Conservation (phyloP, 35 echinoderm and acorn worm species). For the Lytechinus pictus region DNA sequence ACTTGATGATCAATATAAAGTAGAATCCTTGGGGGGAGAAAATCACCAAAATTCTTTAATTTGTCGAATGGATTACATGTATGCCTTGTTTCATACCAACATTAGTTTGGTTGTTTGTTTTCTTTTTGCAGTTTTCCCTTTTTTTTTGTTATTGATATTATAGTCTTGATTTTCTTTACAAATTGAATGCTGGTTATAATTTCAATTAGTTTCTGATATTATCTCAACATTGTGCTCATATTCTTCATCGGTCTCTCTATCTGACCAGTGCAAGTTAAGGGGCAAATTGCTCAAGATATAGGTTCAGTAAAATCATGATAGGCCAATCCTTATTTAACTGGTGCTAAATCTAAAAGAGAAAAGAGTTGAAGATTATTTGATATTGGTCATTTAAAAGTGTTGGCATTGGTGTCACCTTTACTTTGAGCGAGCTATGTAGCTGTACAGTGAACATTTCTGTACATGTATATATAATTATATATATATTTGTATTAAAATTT, state of each 20-base stretch:
- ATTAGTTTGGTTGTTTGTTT: not conserved
- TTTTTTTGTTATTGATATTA: not conserved
- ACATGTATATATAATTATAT: slow-evolving; percentile 31
- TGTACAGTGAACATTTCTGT: not conserved
- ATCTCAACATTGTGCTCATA: too few species aligned
- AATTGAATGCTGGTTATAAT: too few species aligned
- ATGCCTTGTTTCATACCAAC: too few species aligned
- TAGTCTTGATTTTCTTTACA: too few species aligned
- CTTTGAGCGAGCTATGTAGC: not conserved
- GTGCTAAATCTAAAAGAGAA: not conserved
- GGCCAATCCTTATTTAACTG: not conserved
- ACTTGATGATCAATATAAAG: too few species aligned
- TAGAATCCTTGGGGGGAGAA: too few species aligned
- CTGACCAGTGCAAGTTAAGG: not conserved
- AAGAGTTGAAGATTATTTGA: too few species aligned
- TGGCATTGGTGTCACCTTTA: not conserved
- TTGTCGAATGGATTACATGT: too few species aligned
- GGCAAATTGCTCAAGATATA: not conserved
- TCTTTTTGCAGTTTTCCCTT: not conserved
- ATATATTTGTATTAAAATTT: slow-evolving; percentile 17
- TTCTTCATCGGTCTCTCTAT: not conserved
- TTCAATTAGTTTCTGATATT: too few species aligned
- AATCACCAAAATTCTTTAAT: too few species aligned
- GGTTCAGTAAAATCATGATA: not conserved
- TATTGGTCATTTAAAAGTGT: not conserved